phyloP scores from a whole-genome alignment of 2,888 invertebrate genomes.

The Callinectes sapidus region DNA sequence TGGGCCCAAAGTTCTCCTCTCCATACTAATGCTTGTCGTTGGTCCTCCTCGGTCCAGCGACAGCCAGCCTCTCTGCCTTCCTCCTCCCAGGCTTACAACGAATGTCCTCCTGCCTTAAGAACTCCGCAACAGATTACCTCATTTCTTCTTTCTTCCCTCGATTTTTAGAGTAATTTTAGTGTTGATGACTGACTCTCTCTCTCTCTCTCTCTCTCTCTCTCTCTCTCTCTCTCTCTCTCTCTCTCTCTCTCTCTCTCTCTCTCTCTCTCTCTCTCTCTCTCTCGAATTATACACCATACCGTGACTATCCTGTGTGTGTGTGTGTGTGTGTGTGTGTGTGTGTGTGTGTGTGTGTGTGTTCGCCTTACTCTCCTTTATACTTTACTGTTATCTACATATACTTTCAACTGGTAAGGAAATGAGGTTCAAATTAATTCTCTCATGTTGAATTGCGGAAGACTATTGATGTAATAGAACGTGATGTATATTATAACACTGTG shows the following conservation, averaged over 20 bases:
- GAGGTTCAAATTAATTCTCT: too few species aligned
- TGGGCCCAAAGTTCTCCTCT: background rate
- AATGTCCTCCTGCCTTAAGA: background rate
- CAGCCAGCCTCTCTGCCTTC: background rate
- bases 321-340: constrained; percentile 22
- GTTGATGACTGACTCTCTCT: background rate
- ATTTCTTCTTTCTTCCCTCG: background rate
- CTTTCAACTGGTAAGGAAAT: background rate
- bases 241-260: background rate
- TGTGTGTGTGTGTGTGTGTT: background rate
- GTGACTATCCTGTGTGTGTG: background rate
- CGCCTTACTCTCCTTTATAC: background rate
- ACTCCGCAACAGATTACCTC: background rate
- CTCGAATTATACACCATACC: background rate
- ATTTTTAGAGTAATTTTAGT: background rate
- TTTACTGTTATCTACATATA: background rate
- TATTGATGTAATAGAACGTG: too few species aligned
- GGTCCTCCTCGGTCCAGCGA: background rate
- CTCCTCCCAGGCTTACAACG: background rate
- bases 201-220: background rate
- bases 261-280: background rate
- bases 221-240: background rate
- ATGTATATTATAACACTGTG: too few species aligned
- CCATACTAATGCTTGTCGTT: constrained; percentile 13
- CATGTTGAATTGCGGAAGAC: too few species aligned